Conservation (phyloP, 2,888 invertebrate species). For the Cecidostiba fungosa region DNA sequence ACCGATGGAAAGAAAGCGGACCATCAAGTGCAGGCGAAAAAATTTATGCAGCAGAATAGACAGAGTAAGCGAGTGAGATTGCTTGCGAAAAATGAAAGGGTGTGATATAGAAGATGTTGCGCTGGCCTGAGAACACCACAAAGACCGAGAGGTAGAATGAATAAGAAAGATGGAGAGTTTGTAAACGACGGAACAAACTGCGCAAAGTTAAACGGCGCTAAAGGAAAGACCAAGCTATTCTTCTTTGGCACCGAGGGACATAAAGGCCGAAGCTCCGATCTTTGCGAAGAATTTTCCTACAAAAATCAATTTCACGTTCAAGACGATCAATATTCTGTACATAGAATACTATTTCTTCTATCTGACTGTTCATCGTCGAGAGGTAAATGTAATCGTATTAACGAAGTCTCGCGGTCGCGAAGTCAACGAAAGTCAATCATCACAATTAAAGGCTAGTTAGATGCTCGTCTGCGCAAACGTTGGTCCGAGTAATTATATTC, state of each 20-base stretch:
- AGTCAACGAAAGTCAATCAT: conserved; percentile 13
- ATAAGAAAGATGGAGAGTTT: conserved; percentile 1
- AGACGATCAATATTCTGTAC: neutral
- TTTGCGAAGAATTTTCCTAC: neutral
- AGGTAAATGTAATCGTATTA: neutral
- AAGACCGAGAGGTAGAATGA: neutral
- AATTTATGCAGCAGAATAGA: conserved; percentile 33
- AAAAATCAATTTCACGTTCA: neutral
- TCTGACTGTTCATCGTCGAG: no score
- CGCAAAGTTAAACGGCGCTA: neutral
- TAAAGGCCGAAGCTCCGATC: neutral
- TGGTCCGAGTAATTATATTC: conserved; percentile 33
- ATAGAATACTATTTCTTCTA: no score
- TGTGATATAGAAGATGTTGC: neutral
- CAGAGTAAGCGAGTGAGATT: conserved; percentile 25
- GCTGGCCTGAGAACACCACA: neutral
- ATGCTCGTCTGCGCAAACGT: neutral
- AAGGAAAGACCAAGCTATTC: neutral
- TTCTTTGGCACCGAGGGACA: neutral
- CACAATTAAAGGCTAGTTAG: conserved; percentile 16
- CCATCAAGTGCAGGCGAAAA: conserved; percentile 12
- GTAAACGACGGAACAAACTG: conserved; percentile 22
- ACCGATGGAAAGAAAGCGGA: conserved; percentile 15
- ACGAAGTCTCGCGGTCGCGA: neutral
- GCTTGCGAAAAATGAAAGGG: conserved; percentile 31